phyloP scores from a whole-genome alignment of 2,888 invertebrate species.

The Hirtodrosophila cameraria region DNA sequence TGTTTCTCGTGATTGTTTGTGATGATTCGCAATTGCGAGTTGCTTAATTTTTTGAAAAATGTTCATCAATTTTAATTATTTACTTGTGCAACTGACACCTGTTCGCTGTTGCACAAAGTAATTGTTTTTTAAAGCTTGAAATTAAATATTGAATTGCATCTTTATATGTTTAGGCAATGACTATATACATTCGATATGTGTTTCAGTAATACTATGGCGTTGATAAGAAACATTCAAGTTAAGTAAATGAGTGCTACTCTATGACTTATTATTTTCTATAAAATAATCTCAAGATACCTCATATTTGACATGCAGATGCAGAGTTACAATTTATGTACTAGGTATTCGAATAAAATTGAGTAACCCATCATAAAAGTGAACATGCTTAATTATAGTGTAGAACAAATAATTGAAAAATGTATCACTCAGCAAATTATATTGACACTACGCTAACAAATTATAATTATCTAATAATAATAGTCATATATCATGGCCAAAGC shows the following conservation, averaged over 20 bases:
- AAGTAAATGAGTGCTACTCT: no score
- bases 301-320: no score
- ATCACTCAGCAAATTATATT: neutral
- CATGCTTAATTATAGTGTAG: no score
- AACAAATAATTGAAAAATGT: no score
- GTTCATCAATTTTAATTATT: slow-evolving; percentile 43
- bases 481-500: slow-evolving; percentile 1
- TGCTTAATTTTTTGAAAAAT: slow-evolving; percentile 45
- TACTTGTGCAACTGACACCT: slow-evolving; percentile 53
- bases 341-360: no score
- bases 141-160: neutral
- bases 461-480: slow-evolving; percentile 10
- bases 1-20: slow-evolving; percentile 29
- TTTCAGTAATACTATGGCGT: no score
- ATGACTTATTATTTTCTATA: no score
- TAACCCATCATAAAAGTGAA: no score
- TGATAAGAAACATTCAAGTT: no score
- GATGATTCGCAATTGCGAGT: slow-evolving; percentile 45
- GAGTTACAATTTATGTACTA: no score
- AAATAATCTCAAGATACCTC: no score
- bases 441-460: neutral
- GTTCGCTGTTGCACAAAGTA: slow-evolving; percentile 10
- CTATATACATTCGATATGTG: neutral
- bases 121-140: slow-evolving; percentile 1
- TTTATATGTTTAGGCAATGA: slow-evolving; percentile 3